Base-by-base conservation (phyloP, 2,888 invertebrate species). In the Cryptus viduatorius region DNA sequence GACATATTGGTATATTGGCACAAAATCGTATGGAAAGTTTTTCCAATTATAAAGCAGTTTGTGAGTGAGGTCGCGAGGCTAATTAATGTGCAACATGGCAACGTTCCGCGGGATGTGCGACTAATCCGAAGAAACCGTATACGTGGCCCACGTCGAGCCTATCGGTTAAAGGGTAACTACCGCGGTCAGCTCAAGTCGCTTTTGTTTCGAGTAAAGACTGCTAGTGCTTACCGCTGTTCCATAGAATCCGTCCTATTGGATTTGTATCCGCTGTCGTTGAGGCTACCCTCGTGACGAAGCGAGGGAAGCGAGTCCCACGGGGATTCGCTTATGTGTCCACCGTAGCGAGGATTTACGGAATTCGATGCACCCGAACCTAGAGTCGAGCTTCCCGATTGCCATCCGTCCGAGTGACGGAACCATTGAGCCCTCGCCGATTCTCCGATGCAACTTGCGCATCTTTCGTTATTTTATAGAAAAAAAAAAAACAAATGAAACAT, bases 261-360 rank as follows among this genome's bases (percentile, higher is more conserved):
- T 93, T 97, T 97, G 93, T 97, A 98, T 71, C 97, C 97, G 87
- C 97, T 97, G 94, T 98, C 98, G 93, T 97, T 97, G 90, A 98
- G 95, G 94, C 97, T 97, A 91, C 96, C 96, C 92, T 98, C 98
- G 92, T 98, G 97, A 50, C 97, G 95, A 86, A 98, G 94, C 72
- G 97, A 97, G 79, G 98, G 98, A 87, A 98, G 94, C 69, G 97
- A 97, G 94, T 98, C 98, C 98, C 98, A 98, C 44, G 98, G 97
- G 4, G 97, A 97, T 71, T 93, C 93, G 87, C 97, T 95, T 89
- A 97, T 97, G 82, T 97, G 97, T 87, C 90, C 91, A 16, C 89
- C 93, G 73, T 93, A 92, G 24, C 90, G 88, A 7, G 92, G 91
- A 89, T 92, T 93, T 79, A 92, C 92, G 48, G 93, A 91, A 84